Evolutionary conservation across 2,113 vertebrate genomes (phyloP), one percentile per base, ranked within the genome.

Genomic region (Atlantisia rogersi): DNA sequence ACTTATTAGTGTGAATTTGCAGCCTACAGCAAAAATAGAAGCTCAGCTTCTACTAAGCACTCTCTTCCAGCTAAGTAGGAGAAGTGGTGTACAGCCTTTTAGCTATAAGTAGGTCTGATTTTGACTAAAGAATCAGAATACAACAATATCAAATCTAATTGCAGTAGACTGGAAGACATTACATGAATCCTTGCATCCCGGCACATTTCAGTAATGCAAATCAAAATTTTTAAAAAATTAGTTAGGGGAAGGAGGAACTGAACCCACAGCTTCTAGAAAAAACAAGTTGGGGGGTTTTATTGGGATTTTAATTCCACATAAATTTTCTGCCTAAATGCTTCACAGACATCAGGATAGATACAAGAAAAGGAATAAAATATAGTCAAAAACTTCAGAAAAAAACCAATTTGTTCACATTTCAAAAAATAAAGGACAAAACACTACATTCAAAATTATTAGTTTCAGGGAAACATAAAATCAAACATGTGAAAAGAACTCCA

Each of bases 1-100:
- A 77, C 75, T 91, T 94, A 82, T 40, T 90, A 93, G 67, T 39
- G 73, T 53, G 53, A 94, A 94, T 67, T 31, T 93, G 81, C 59
- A 90, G 55, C 44, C 63, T 63, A 59, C 11, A 88, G 68, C 71
- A 95, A 85, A 94, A 91, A 82, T 29, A 85, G 86, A 78, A 92
- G 21, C 40, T 69, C 70, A 82, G 67, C 13, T 32, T 79, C 67
- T 85, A 21, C 58, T 80, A 62, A 80, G 82, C 18, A 24, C 21
- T 73, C 42, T 63, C 40, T 76, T 91, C 60, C 53, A 75, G 52
- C 18, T 88, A 91, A 78, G 35, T 12, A 73, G 31, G 13, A 96
- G 28, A 74, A 89, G 67, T 35, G 85, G 10, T 90, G 90, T 77
- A 62, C 31, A 92, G 50, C 5, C 46, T 82, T 90, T 92, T 65